Base-by-base conservation (phyloP, 2,888 invertebrate genomes). In the Odontocolon sp. region DNA sequence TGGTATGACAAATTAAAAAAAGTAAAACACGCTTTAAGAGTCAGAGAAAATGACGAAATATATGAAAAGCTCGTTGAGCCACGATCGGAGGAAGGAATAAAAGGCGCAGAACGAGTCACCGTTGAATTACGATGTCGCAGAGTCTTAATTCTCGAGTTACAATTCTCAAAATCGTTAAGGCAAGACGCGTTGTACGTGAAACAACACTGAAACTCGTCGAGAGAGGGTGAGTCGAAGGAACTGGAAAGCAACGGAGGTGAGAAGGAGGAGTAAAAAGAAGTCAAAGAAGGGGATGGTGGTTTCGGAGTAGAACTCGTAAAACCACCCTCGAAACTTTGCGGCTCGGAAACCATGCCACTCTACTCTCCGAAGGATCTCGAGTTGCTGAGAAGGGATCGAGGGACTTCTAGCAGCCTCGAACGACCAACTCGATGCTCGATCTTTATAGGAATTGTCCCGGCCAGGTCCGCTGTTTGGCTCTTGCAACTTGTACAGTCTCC, bases 261-360 rank as follows among this genome's bases (percentile, higher is more conserved):
- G 0, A 36, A 23, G 11, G 9, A 23, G 38, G 36, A 33, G 26
- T 64, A 11, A 23, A 50, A 36, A 64, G 47, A n/a, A 14, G 16
- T 33, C 36, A n/a, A n/a, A n/a, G 36, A 14, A 14, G 38, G 36
- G 50, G 40, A 26, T 16, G 33, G 36, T 36, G 64, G 36, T 38
- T 26, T n/a, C 16, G 14, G 50, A 36, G 64, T 38, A 23, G 33
- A 23, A 33, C 64, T 64, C 50, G 50, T 64, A 64, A 64, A 63
- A 64, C 50, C 50, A 50, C 50, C 64, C 50, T 50, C 21, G 36
- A 64, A 64, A 64, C 47, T 64, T 50, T 64, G 47, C 47, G 11
- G 21, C 14, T 63, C 47, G 31, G 47, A 28, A 47, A 63, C 47
- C 45, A 47, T 63, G 26, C 26, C 38, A 38, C 64, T 26, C n/a